These are phyloP conservation scores for Diogma glabrata DNA, from an alignment of 2,888 invertebrate species.

Conservation along the genomic window DNA sequence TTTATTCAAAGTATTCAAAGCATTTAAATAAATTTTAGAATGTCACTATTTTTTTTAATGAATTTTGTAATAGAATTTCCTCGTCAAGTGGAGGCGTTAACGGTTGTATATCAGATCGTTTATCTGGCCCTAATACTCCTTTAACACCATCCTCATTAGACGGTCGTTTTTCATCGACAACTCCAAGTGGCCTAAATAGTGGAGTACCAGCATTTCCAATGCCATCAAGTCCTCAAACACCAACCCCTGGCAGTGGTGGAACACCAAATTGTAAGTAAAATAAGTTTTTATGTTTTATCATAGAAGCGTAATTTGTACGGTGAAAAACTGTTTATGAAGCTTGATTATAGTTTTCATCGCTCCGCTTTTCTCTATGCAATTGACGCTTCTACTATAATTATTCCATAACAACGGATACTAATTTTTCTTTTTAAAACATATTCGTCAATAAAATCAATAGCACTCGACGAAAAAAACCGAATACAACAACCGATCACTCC, in stretches of 20 bases:
- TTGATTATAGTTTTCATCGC: too few species aligned
- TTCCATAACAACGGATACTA: too few species aligned
- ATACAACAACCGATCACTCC: too few species aligned
- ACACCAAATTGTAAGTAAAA: conserved; percentile 2
- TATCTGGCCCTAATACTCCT: conserved; percentile 23
- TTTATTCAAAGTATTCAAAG: conserved; percentile 14
- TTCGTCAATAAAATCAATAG: too few species aligned
- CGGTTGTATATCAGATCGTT: conserved; percentile 24
- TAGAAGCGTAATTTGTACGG: too few species aligned
- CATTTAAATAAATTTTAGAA: neutral
- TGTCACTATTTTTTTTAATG: conserved; percentile 12
- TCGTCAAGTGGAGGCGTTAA: conserved; percentile 35
- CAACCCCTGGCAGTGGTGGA: conserved; percentile 12
- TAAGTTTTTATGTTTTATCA: too few species aligned
- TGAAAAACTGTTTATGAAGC: too few species aligned
- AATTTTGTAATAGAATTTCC: conserved; percentile 15
- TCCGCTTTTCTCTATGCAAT: too few species aligned
- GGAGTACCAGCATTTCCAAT: conserved; percentile 33
- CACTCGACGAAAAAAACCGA: too few species aligned
- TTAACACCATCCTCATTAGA: conserved; percentile 33
- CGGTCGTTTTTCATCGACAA: conserved; percentile 34
- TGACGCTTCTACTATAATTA: too few species aligned
- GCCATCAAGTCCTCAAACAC: conserved; percentile 38
- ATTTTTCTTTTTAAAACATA: too few species aligned
- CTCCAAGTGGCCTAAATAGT: conserved; percentile 29